Evolutionary conservation across 1,140 invertebrate genomes (phyloP), one percentile per base, ranked within the genome.

Genomic region (Drosophila insularis): DNA sequence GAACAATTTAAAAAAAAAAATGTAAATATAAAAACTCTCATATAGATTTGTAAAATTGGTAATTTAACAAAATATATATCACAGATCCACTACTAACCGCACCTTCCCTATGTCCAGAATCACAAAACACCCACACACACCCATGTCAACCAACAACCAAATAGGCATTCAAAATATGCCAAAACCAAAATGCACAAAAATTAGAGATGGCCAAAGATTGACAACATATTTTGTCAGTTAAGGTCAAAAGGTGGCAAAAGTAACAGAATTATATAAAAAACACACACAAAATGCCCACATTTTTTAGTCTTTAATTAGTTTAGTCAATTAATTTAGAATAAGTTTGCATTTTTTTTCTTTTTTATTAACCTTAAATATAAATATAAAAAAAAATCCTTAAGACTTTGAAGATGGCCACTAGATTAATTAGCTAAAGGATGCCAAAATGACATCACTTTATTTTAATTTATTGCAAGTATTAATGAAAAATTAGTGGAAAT

Each of bases 1-100:
- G 21, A 37, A 53, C 4, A 17, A 6, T 13, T 37, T 4, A 14
- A 21, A 3, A 46, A 21, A 62, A 27, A 39, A 61, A 23, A 23
- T 27, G 27, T 27, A 27, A 27, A 27, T 27, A 27, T 27, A 27
- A 27, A 71, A 68, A 79, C 32, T 76, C 65, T 39, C 65, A 79
- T 70, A 81, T 70, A 56, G 74, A 68, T 80, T 78, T 78, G 64
- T 60, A 46, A 68, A 74, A 78, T 74, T 78, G 74, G 54, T 80
- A 80, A 71, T 74, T 74, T 73, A 77, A 61, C 78, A 63, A 71
- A 81, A 74, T 81, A 68, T 68, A 75, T 68, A 75, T 58, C 53
- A 39, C 32, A 50, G 43, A 14, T 6, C 7, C 14, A 11, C 17
- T 5, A 19, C 17, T 19, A 19, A 50, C 17, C 43, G 10, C 11